Percentiles rank a stretch among this genome's conserved stretches.
phyloP scores from a whole-genome alignment of 2,113 vertebrate species.

The Taurulus bubalis region DNA sequence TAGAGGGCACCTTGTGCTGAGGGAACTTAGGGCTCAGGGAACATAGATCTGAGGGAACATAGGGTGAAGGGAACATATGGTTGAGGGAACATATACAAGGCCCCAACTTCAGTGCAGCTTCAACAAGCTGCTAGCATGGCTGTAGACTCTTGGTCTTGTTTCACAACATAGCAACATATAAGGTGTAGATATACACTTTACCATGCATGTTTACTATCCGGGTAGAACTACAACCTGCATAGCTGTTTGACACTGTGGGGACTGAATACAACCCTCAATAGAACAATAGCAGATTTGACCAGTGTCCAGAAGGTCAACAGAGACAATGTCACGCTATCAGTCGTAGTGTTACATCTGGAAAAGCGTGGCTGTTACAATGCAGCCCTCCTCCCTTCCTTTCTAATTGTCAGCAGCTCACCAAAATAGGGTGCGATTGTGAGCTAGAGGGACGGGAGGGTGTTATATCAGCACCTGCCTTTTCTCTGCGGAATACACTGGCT shows the following conservation, averaged over 20 bases:
- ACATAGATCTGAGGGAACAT: too few species aligned
- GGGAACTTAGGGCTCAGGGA: too few species aligned
- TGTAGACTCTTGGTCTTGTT: not conserved
- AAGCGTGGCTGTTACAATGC: conserved; percentile 23
- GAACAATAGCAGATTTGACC: conserved; percentile 47
- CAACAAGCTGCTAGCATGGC: not conserved
- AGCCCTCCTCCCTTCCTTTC: conserved; percentile 10
- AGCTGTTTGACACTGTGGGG: not conserved
- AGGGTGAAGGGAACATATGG: too few species aligned
- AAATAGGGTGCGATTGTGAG: conserved; percentile 41
- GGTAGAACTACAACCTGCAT: not conserved
- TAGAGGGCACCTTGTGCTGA: too few species aligned
- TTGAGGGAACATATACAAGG: not conserved
- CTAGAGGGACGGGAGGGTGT: conserved; percentile 17
- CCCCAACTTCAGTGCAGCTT: not conserved
- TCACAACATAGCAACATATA: not conserved
- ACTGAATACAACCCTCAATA: conserved; percentile 1
- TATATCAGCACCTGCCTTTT: conserved; percentile 50
- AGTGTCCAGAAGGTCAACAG: conserved; percentile 50
- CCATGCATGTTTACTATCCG: not conserved
- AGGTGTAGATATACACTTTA: not conserved
- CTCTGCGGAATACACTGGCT: conserved; percentile 55
- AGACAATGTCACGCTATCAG: conserved; percentile 48
- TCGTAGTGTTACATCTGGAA: conserved; percentile 42
- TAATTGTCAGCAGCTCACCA: conserved; percentile 37